Base-by-base conservation (phyloP, 2,888 invertebrate species). In the Lissonota sp. region DNA sequence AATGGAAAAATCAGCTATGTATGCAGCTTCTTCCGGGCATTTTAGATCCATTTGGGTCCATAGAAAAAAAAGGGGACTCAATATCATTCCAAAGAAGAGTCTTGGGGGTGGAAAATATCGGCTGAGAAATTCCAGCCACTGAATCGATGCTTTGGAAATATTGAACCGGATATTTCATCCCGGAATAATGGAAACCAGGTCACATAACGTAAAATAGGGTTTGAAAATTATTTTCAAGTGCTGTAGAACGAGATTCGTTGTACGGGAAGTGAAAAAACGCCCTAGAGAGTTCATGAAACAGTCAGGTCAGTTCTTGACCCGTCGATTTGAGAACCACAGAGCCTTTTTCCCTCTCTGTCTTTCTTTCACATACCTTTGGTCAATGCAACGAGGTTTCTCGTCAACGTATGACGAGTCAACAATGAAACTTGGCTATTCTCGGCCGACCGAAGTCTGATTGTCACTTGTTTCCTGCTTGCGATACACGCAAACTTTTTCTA, bases 391-490 rank as follows among this genome's bases (percentile, higher is more conserved):
- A 76, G 67, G 84, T 80, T 74, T 53, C 86, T 80, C 85, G 87
- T 89, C 87, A 87, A 85, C 85, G 83, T 82, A 80, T 88, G 91
- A 90, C 90, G 84, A 83, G 85, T 53, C 82, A 70, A 92, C 91
- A 91, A 92, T 88, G 82, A 74, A 75, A 85, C 83, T 87, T 88
- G 87, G 86, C 88, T 82, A 86, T 26, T 58, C 26, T 12, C 74
- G 62, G 7, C 53, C 63, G 26, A 26, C 78, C 82, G 74, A 79
- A 73, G 85, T 84, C 88, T 89, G 91, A 91, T 91, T 91, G 91
- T 91, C 91, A 91, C 90, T 89, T 90, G 91, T 91, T 90, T 89
- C 89, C 89, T 88, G 88, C 86, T 87, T 74, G 84, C 88, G 86
- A 86, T 85, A 71, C 76, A 63, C 39, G 57, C 63, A 51, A 71